Evolutionary conservation across 2,888 invertebrate genomes (phyloP).

Genomic region (Sarcophaga subvicina): DNA sequence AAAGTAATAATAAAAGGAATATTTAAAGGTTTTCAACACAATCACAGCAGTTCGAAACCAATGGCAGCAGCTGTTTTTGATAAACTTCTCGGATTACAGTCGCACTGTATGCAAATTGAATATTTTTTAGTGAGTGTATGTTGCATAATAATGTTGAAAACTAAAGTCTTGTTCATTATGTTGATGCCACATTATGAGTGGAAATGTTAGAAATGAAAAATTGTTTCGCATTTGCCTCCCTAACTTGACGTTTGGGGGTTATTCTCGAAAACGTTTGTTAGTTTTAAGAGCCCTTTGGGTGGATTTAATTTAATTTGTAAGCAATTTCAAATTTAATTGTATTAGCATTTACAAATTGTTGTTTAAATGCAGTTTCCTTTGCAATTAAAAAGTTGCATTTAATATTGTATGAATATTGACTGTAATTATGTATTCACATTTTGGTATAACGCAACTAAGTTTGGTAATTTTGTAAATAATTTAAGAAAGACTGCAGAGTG

Average conservation of each 20-base stretch:
- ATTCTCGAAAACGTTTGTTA: not conserved
- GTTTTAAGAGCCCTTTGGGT: not conserved
- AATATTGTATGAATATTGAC: too few species aligned
- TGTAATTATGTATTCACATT: too few species aligned
- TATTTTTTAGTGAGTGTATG: not conserved
- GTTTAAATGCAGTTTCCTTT: too few species aligned
- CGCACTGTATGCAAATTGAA: not conserved
- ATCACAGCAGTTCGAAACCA: not conserved
- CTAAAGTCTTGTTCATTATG: slow-evolving; percentile 3
- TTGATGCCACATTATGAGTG: not conserved
- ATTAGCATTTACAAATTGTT: too few species aligned
- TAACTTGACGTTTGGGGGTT: not conserved
- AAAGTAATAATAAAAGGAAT: not conserved
- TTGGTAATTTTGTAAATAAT: too few species aligned
- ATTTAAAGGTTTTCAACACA: slow-evolving; percentile 27
- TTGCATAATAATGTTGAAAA: slow-evolving; percentile 9
- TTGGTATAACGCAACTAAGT: too few species aligned
- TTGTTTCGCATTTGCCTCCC: not conserved
- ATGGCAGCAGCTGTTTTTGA: slow-evolving; percentile 21
- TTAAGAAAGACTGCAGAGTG: too few species aligned
- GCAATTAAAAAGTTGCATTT: too few species aligned
- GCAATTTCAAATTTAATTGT: not conserved
- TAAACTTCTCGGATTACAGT: not conserved
- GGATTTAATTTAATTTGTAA: not conserved
- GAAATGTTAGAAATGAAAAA: not conserved